Percentiles rank a stretch among this genome's conserved stretches.
Evolutionary conservation across 2,113 vertebrate species (phyloP).

Genomic region (Halcyon malimbica): DNA sequence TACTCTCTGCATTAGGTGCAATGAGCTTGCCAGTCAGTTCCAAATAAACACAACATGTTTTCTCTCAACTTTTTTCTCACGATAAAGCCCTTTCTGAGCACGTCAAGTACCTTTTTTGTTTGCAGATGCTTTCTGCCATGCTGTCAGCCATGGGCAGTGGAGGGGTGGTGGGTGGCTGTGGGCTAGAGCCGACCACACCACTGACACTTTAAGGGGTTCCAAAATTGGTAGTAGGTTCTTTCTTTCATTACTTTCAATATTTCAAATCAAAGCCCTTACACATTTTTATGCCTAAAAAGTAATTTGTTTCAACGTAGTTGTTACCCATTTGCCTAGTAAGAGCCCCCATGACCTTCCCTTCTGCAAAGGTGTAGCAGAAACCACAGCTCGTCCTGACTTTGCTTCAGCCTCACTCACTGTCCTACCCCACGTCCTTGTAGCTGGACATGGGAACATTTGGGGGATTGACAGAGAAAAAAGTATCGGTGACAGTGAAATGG

Average conservation of each 20-base stretch:
- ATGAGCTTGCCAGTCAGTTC: neutral
- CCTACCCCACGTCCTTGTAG: neutral
- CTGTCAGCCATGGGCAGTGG: neutral
- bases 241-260: neutral
- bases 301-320: neutral
- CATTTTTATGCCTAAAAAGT: neutral
- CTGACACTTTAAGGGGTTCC: fast-evolving
- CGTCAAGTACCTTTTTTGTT: fast-evolving
- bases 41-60: fast-evolving
- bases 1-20: neutral
- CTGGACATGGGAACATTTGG: neutral
- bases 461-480: neutral
- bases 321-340: neutral
- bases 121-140: neutral
- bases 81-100: neutral
- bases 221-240: neutral
- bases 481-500: neutral
- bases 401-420: neutral
- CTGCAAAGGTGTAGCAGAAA: neutral
- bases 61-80: fast-evolving
- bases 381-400: fast-evolving
- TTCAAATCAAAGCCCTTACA: neutral
- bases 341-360: neutral
- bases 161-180: neutral
- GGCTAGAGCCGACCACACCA: neutral